These are phyloP conservation scores for Anoplius nigerrimus DNA, from an alignment of 2,888 invertebrate genomes.

Conservation along the genomic window DNA sequence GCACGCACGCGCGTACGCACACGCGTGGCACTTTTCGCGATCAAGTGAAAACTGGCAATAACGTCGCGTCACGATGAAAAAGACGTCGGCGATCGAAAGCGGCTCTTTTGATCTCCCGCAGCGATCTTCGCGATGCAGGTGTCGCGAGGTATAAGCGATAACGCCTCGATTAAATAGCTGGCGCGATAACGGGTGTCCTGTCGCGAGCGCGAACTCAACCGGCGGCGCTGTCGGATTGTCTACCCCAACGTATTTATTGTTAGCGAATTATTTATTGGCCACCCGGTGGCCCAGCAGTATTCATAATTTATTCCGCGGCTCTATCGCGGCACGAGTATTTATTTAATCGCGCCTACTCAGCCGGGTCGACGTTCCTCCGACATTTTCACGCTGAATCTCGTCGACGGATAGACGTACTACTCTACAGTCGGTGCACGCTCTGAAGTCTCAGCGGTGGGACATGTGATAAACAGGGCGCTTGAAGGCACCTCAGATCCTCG, in stretches of 20 bases:
- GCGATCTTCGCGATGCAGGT: background rate
- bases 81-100: too few relatives aligned
- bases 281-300: background rate
- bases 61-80: too few relatives aligned
- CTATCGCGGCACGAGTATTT: constrained; percentile 38
- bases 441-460: constrained; percentile 7
- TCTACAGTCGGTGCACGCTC: constrained; percentile 17
- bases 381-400: background rate
- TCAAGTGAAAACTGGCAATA: too few relatives aligned
- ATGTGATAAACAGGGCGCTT: constrained; percentile 44
- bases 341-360: constrained; percentile 23
- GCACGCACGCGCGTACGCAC: too few relatives aligned
- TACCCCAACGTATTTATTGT: background rate
- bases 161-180: constrained; percentile 27
- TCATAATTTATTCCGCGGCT: constrained; percentile 8
- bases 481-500: constrained; percentile 2
- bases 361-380: background rate
- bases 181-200: constrained; percentile 16
- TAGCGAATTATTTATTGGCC: constrained; percentile 13
- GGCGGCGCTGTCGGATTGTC: background rate
- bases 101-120: background rate
- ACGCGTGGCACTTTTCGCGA: too few relatives aligned
- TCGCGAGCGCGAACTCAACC: too few relatives aligned
- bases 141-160: background rate
- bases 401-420: constrained; percentile 13